Base-by-base conservation (phyloP, 2,797 vertebrate genomes). In the Siniperca obscura region DNA sequence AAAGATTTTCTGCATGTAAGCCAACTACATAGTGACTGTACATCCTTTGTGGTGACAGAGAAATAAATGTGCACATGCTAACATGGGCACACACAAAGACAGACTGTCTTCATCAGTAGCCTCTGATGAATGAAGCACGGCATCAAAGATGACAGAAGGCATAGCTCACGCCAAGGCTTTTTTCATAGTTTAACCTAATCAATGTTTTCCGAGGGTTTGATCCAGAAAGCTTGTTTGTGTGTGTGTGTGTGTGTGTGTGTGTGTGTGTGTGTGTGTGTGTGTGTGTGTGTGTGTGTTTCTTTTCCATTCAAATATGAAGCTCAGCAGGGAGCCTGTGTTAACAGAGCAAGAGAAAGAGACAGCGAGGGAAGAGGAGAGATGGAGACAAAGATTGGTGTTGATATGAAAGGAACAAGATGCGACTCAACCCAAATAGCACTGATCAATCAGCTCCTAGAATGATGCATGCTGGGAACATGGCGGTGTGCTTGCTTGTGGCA, bases 401-500 rank as follows among this genome's bases (percentile, higher is more conserved):
- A 87, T 87, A 79, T 88, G 74, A 90, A 86, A 87, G 79, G 70
- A 80, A 85, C 70, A 71, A 53, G 62, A 82, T 36, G 42, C 14
- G 10, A 74, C 70, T 81, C 68, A 87, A 66, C 40, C 55, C 70
- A 87, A 86, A 86, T 79, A 78, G 90, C 78, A 56, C 65, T 82
- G 87, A 96, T 95, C 91, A 92, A 93, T 95, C 93, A 74, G 93
- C 78, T 77, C 25, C 79, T 74, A 74, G 84, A 70, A 88, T 89
- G 88, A 87, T 88, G 85, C 85, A 91, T 90, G 77, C 73, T 80
- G 78, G 87, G 92, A 90, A 87, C 89, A 84, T 76, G 67, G 79
- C 27, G 19, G 64, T 64, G 62, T 8, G 48, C 82, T 89, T 61
- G 44, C 80, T 67, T 73, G 50, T 57, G 67, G 74, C 86, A 68